Evolutionary conservation across 1,140 invertebrate species (phyloP), one percentile per base, ranked within the genome.

Genomic region (Bombus difficillimus): DNA sequence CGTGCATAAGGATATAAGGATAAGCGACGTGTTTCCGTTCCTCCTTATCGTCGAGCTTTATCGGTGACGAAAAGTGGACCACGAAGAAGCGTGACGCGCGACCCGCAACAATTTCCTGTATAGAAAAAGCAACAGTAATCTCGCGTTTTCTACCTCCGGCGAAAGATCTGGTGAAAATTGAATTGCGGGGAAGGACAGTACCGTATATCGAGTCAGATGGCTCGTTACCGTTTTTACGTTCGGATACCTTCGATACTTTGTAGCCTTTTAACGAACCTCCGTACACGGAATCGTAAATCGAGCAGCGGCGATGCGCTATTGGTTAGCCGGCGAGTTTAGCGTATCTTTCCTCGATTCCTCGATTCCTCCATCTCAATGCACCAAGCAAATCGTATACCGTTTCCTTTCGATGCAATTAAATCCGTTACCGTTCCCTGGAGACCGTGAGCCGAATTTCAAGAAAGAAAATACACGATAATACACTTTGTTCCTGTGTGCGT

Each of bases 11-110:
- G 57, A 53, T 3, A 6, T 9, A 39, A 79, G 37, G 37, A 53
- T 6, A 6, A 28, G 9, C 22, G 41, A 32, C 53, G 12, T 25
- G 8, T 15, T 71, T n/a, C 18, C 22, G 22, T 39, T 71, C 53
- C 18, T 18, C 18, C 13, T 28, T 32, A 32, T 73, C 69, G 68
- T 83, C 43, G 43, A 64, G 73, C 47, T 62, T 69, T 25, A 79
- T 64, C 57, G 59, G 66, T n/a, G 85, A 75, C 74, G 64, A 83
- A 72, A 76, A 53, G 66, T 83, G 85, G 85, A 86, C 85, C 85
- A 86, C 57, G 53, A 72, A 39, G 57, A 22, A 75, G 47, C 68
- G 47, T 32, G 32, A 68, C 47, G 39, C 72, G n/a, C 43, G 12
- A 83, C 34, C 25, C 72, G 59, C 28, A 32, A 79, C 77, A 32